Conservation (phyloP, 2,113 vertebrate species). For the Dasypus novemcinctus region DNA sequence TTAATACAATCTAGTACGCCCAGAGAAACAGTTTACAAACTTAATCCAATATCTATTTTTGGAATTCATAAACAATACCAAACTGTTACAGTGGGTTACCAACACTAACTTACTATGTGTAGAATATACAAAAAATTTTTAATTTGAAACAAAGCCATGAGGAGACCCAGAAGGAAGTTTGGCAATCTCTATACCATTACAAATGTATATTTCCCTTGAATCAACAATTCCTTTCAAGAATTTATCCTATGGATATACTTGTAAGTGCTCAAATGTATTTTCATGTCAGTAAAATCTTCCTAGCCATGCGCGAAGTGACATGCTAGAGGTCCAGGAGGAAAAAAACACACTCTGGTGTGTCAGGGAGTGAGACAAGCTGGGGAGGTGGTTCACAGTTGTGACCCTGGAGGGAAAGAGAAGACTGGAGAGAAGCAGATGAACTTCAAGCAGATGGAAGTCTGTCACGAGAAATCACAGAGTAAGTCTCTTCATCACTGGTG, state of each 20-base stretch:
- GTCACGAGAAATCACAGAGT: neutral
- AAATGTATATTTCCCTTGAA: neutral
- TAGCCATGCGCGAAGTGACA: rapidly evolving
- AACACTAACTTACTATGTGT: neutral
- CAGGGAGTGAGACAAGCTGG: too few relatives aligned
- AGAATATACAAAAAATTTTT: neutral
- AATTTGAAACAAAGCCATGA: neutral
- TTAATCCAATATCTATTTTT: too few relatives aligned
- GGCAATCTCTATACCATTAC: neutral
- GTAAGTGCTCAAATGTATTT: neutral
- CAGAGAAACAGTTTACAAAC: too few relatives aligned
- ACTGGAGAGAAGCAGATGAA: neutral
- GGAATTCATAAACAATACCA: too few relatives aligned
- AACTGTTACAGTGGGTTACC: too few relatives aligned
- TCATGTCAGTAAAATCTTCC: neutral
- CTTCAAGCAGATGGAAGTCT: neutral
- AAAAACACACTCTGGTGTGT: neutral
- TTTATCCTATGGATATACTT: neutral
- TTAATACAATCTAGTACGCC: too few relatives aligned
- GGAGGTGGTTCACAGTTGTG: neutral
- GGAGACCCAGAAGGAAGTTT: neutral
- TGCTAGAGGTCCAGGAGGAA: neutral
- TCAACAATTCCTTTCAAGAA: neutral
- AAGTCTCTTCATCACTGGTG: too few relatives aligned
- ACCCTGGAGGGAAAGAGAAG: neutral